Conservation (phyloP, 2,113 vertebrate species). For the Ageneiosus marmoratus region DNA sequence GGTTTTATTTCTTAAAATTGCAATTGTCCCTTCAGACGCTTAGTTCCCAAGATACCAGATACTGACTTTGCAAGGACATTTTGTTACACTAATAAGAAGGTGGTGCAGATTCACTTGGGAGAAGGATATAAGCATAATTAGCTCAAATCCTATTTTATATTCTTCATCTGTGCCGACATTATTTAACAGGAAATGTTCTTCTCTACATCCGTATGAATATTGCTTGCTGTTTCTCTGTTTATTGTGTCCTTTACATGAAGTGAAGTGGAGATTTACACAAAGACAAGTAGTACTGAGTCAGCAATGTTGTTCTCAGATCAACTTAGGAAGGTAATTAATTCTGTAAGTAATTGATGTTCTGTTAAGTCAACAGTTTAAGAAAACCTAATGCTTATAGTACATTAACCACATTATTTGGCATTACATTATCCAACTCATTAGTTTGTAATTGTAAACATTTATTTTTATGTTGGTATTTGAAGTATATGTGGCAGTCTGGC, state of each 20-base stretch:
- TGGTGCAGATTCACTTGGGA: slow-evolving; percentile 24
- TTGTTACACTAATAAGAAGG: slow-evolving; percentile 32
- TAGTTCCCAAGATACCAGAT: slow-evolving; percentile 8
- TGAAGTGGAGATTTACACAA: background rate
- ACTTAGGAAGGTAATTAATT: background rate
- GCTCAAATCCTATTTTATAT: slow-evolving; percentile 28
- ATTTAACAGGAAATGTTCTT: slow-evolving; percentile 2
- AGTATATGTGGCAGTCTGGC: background rate
- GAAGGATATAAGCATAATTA: slow-evolving; percentile 30
- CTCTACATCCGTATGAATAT: background rate
- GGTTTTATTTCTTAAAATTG: slow-evolving; percentile 33
- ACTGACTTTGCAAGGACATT: slow-evolving; percentile 48
- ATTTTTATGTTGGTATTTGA: too few species aligned
- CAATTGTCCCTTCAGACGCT: slow-evolving; percentile 31
- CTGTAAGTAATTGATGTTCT: background rate
- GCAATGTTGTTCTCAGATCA: background rate
- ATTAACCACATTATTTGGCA: background rate
- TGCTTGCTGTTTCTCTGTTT: background rate
- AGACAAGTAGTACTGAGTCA: background rate
- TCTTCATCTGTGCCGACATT: slow-evolving; percentile 26
- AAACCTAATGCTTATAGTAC: background rate
- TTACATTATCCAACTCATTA: background rate
- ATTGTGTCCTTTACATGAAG: background rate
- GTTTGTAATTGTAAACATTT: background rate
- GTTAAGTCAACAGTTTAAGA: background rate